phyloP scores from a whole-genome alignment of 2,113 vertebrate species.

The Thalassarche chlororhynchos region DNA sequence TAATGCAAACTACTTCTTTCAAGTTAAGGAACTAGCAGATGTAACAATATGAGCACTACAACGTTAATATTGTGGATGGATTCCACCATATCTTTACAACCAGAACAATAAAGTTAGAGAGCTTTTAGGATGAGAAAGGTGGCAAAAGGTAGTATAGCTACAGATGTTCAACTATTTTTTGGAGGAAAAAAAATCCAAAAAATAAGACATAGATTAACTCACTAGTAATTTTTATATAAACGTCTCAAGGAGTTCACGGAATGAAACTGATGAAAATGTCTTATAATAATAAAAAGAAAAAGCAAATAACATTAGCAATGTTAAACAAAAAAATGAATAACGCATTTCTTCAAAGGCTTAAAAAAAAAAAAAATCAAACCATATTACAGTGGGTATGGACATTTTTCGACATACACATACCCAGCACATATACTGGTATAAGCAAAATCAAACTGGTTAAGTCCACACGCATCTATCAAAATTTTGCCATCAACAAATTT shows the following conservation, averaged over 20 bases:
- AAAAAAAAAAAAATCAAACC: neutral
- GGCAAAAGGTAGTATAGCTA: slow-evolving; percentile 30
- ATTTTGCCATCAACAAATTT: neutral
- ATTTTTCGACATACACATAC: neutral
- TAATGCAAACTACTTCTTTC: neutral
- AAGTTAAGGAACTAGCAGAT: slow-evolving; percentile 20
- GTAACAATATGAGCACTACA: slow-evolving; percentile 18
- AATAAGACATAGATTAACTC: slow-evolving; percentile 73
- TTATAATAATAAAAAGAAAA: slow-evolving; percentile 69
- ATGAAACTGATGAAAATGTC: slow-evolving; percentile 82
- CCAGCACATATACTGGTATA: neutral
- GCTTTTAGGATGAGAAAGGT: neutral
- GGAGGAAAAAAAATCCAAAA: slow-evolving; percentile 10
- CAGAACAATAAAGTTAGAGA: slow-evolving; percentile 40
- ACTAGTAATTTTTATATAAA: slow-evolving; percentile 89
- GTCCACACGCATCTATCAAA: neutral
- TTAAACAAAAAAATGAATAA: slow-evolving; percentile 30
- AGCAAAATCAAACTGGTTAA: neutral
- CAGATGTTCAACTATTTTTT: neutral
- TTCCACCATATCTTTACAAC: slow-evolving; percentile 57
- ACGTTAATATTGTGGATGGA: slow-evolving; percentile 42
- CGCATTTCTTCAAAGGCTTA: slow-evolving; percentile 27
- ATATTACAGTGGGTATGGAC: neutral
- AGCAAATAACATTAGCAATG: slow-evolving; percentile 24
- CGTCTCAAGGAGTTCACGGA: slow-evolving; percentile 89